phyloP scores from a whole-genome alignment of 2,888 invertebrate genomes.

The Hetaerina titia region DNA sequence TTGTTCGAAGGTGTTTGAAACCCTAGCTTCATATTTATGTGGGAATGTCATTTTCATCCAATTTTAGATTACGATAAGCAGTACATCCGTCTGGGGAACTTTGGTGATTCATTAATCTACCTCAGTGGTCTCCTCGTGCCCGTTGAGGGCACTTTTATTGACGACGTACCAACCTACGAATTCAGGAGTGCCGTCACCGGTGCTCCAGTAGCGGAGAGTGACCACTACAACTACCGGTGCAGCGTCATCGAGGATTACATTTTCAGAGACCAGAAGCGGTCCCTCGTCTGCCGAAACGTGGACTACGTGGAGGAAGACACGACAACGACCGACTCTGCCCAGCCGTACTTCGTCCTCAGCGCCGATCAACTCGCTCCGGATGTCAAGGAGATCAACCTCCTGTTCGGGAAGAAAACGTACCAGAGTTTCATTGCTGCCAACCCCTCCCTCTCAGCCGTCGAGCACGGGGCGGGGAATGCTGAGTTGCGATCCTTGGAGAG shows the following conservation, averaged over 20 bases:
- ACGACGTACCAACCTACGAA: background rate
- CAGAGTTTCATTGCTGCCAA: background rate
- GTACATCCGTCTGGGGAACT: background rate
- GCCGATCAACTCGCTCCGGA: background rate
- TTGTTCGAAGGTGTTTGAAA: too few species aligned
- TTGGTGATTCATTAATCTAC: background rate
- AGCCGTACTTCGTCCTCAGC: background rate
- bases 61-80: background rate
- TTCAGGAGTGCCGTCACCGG: background rate
- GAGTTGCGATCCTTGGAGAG: background rate
- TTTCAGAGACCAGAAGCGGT: background rate
- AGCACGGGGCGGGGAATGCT: background rate
- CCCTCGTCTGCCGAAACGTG: background rate
- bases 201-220: background rate
- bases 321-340: background rate
- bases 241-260: background rate
- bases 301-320: background rate
- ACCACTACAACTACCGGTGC: conserved; percentile 21
- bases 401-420: background rate
- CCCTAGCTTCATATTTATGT: too few species aligned
- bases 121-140: background rate
- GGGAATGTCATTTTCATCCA: too few species aligned
- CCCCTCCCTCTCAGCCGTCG: background rate
- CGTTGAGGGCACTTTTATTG: background rate
- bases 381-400: background rate